Base-by-base conservation (phyloP, 2,113 vertebrate species). In the Megaceryle torquata region DNA sequence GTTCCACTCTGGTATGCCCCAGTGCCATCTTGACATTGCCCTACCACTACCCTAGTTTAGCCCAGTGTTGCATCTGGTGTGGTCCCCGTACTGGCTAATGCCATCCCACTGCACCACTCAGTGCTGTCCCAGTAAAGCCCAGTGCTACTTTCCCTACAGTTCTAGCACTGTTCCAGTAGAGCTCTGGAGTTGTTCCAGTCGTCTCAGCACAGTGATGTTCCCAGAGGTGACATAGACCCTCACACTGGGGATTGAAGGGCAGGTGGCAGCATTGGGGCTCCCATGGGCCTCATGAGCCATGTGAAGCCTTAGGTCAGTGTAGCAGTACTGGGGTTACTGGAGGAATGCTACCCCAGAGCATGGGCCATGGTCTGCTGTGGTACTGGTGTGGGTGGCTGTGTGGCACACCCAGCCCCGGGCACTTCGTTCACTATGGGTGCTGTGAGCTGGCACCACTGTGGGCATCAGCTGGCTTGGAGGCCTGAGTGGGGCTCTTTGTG, bases 351-450 rank as follows among this genome's bases (percentile, higher is more conserved):
- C 19, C 35, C 14, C 69, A 48, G 60, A 51, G 37, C 35, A 22
- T 0, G 0, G 0, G 0, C 20, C 6, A 1, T 26, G 39, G 3
- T 28, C 54, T 78, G 39, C 37, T 17, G 69, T 28, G 24, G 61
- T 33, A 46, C 37, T 0, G 5, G 25, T 15, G 5, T 0, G 10
- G 44, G 20, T 33, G 19, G 11, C 39, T 51, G 25, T 24, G 15
- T 19, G 70, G 51, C 57, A 71, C 13, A 18, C 6, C 37, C 60
- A 79, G 37, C 28, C 37, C 41, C 2, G 0, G 64, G 64, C 20
- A 24, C 2, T 0, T 0, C 0, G 37, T 13, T 76, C 6, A 10
- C 37, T 39, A 6, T 50, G 82, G 44, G 21, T 65, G 48, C 48
- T 46, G 33, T 5, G 2, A 64, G 31, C 77, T 19, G 41, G 41